Base-by-base conservation (phyloP, 2,888 invertebrate species). In the Micropterix aruncella region DNA sequence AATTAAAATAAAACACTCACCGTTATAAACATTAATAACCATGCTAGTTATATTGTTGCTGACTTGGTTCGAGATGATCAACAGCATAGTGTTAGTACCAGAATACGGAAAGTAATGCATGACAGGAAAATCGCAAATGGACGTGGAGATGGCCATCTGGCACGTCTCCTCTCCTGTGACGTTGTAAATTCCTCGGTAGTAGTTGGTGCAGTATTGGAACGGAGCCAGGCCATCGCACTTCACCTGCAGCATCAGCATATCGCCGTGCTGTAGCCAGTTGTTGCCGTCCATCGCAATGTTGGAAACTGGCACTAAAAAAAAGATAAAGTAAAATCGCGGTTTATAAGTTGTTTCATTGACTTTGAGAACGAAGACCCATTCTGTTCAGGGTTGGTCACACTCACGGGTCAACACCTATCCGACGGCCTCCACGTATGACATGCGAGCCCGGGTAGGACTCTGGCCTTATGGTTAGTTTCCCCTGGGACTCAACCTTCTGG, bases 201-300 rank as follows among this genome's bases (percentile, higher is more conserved):
- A 78, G 42, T 72, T 59, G 38, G 79, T 69, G 56, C 92, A 92
- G 57, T 83, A 83, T 40, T 73, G 55, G 54, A 84, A 83, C 0
- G 83, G 83, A 0, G 76, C 72, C 0, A 88, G 82, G 0, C 91
- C 92, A 18, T 76, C 72, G 55, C 88, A 92, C 37, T 75, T 75
- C 2, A 85, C 75, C 50, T 76, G 70, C 5, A 92, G 60, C 44
- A 79, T 74, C 18, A 91, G 61, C 40, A 89, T 65, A 44, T 88
- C 87, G 19, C 88, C 89, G 47, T 84, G 85, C 53, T 85, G 79
- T 19, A 92, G 66, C 89, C 91, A 91, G 55, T 83, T 83, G 45
- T 79, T 77, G 0, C 90, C 91, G 2, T 71, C 77, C 1, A 85
- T 75, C 41, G 77, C 77, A 5, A 90, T 68, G 46, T 77, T 75